A percentile compares a stretch with the other conserved stretches of the same genome.
These are phyloP conservation scores for Tenrec ecaudatus DNA, from an alignment of 2,113 vertebrate genomes.

Conservation along the genomic window DNA sequence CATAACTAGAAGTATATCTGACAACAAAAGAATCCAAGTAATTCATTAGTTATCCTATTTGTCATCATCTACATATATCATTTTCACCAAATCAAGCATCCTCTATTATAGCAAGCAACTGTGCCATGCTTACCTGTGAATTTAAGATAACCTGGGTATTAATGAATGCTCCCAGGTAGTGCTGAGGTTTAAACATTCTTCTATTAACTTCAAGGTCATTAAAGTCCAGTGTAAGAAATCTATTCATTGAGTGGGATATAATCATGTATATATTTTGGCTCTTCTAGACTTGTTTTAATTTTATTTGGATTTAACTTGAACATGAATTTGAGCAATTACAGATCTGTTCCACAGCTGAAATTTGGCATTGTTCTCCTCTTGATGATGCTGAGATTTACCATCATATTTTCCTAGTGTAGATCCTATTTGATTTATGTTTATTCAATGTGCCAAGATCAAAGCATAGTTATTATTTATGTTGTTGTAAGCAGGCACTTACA, in stretches of 20 bases:
- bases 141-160: not conserved
- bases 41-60: not conserved
- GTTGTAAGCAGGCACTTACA: too few relatives aligned
- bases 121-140: not conserved
- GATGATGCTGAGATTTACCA: too few relatives aligned
- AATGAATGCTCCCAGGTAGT: not conserved
- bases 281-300: not conserved
- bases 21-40: not conserved
- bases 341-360: too few relatives aligned
- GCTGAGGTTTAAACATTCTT: too few relatives aligned
- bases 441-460: too few relatives aligned
- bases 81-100: not conserved
- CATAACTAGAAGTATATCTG: not conserved
- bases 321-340: too few relatives aligned
- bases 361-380: too few relatives aligned
- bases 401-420: too few relatives aligned
- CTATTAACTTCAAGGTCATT: not conserved
- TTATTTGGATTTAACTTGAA: not conserved
- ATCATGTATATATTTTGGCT: not conserved
- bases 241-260: not conserved
- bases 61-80: not conserved
- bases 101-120: not conserved
- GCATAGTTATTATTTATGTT: too few relatives aligned
- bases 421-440: too few relatives aligned
- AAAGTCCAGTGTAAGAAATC: not conserved